These are phyloP conservation scores for Eristalis tenax DNA, from an alignment of 2,888 invertebrate species.

Conservation along the genomic window DNA sequence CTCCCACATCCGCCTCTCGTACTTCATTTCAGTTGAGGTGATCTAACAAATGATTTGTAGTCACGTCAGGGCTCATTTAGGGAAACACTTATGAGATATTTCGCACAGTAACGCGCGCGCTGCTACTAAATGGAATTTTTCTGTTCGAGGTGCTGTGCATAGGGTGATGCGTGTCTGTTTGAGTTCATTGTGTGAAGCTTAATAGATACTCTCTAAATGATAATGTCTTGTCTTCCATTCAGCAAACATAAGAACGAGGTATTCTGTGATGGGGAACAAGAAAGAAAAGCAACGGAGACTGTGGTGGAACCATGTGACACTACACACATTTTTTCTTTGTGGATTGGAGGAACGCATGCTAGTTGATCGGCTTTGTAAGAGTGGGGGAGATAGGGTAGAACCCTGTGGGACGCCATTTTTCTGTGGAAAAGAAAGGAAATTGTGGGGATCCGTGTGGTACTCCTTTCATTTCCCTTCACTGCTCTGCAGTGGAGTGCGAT, in stretches of 20 bases:
- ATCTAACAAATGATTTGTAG: constrained; percentile 67
- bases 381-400: too few species aligned
- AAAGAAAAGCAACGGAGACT: background rate
- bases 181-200: background rate
- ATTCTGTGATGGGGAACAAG: background rate
- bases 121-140: constrained; percentile 1
- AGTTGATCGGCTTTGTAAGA: too few species aligned
- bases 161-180: constrained; percentile 10
- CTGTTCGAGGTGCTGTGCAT: background rate
- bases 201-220: background rate
- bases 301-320: background rate
- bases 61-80: constrained; percentile 71
- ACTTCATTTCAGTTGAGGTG: constrained; percentile 22
- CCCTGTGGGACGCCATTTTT: too few species aligned
- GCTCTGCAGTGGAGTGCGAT: too few species aligned
- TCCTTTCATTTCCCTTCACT: too few species aligned
- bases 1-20: background rate
- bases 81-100: constrained; percentile 68
- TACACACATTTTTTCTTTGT: background rate
- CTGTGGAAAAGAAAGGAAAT: too few species aligned
- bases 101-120: constrained; percentile 49
- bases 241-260: background rate
- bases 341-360: background rate
- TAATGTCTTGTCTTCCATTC: background rate
- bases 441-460: background rate